Evolutionary conservation across 2,113 vertebrate species (phyloP).

Genomic region (Python bivittatus): DNA sequence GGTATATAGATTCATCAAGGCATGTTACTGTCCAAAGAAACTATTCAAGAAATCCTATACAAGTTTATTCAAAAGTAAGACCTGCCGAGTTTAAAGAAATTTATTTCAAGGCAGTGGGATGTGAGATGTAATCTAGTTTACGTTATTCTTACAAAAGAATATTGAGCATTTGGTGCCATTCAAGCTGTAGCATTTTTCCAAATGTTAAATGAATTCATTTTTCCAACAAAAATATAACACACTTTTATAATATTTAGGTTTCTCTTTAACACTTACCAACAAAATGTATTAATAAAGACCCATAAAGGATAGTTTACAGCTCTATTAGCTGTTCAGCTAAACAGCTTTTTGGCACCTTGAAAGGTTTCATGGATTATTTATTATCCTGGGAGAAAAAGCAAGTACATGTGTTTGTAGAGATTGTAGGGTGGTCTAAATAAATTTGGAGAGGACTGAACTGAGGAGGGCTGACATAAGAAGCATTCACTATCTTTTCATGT

Average conservation of each 20-base stretch:
- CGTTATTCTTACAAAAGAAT: not conserved
- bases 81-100: not conserved
- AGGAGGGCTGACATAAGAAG: not conserved
- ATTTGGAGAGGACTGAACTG: not conserved
- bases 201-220: not conserved
- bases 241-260: not conserved
- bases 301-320: not conserved
- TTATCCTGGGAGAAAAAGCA: not conserved
- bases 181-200: not conserved
- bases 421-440: not conserved
- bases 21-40: constrained; percentile 23
- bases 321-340: not conserved
- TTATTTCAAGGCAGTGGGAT: not conserved
- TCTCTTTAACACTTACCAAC: not conserved
- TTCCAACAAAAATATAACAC: not conserved
- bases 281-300: not conserved
- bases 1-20: constrained; percentile 35
- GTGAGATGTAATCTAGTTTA: not conserved
- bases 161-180: not conserved
- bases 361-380: not conserved
- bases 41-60: not conserved
- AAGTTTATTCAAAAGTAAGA: not conserved
- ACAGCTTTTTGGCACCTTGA: not conserved
- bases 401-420: not conserved
- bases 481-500: not conserved